Conservation (phyloP, 2,888 invertebrate genomes). For the Axea sp. region DNA sequence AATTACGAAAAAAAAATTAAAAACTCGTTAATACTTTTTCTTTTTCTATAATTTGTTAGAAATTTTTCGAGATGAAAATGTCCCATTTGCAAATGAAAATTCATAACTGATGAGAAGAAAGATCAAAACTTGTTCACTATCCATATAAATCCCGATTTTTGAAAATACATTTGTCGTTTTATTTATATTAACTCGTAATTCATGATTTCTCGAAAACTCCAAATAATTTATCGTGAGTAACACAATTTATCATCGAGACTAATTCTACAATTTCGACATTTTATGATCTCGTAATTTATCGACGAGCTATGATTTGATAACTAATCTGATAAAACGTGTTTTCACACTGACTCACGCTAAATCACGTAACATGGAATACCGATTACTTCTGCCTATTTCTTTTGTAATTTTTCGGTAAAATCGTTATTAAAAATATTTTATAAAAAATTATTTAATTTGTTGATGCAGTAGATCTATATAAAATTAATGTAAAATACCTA, state of each 20-base stretch:
- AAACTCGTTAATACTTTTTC: too few relatives aligned
- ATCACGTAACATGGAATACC: too few relatives aligned
- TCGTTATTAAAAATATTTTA: too few relatives aligned
- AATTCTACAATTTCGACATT: conserved; percentile 8
- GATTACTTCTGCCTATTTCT: too few relatives aligned
- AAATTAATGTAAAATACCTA: too few relatives aligned
- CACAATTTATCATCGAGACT: conserved; percentile 1
- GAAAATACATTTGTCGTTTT: not conserved
- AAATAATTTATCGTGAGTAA: conserved; percentile 3
- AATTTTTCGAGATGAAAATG: too few relatives aligned
- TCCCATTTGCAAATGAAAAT: conserved; percentile 10
- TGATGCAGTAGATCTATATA: too few relatives aligned
- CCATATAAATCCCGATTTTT: conserved; percentile 3
- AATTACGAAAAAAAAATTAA: too few relatives aligned
- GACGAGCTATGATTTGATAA: conserved; percentile 11
- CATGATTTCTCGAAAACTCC: not conserved
- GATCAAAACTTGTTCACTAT: not conserved
- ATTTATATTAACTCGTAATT: not conserved
- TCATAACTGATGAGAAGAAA: not conserved
- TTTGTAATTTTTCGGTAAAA: too few relatives aligned
- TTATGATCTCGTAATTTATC: conserved; percentile 13
- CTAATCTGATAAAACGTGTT: not conserved
- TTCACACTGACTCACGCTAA: not conserved
- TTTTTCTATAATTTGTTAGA: too few relatives aligned
- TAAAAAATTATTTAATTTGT: too few relatives aligned